Conservation (phyloP, 2,888 invertebrate genomes). For the Luperina nickerlii region DNA sequence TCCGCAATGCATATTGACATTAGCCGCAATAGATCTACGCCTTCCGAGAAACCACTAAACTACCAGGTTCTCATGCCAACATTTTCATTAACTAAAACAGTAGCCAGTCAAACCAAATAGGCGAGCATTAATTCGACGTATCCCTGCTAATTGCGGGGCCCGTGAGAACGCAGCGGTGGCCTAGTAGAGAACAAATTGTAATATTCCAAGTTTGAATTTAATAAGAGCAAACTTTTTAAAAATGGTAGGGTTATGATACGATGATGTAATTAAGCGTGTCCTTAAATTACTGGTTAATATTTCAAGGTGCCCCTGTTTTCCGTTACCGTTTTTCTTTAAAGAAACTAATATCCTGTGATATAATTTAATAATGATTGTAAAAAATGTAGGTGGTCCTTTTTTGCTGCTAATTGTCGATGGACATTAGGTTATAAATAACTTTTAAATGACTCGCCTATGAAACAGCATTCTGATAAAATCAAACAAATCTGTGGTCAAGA, state of each 20-base stretch:
- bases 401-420: conserved; percentile 19
- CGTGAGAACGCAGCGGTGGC: conserved; percentile 73
- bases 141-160: conserved; percentile 68
- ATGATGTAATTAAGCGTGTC: conserved; percentile 13
- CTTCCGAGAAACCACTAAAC: conserved; percentile 52
- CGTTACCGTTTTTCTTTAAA: conserved; percentile 20
- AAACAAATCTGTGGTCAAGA: conserved; percentile 24
- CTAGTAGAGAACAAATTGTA: conserved; percentile 72
- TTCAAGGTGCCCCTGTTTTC: conserved; percentile 30
- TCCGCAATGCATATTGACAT: conserved; percentile 44
- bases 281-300: conserved; percentile 5
- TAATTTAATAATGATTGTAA: conserved; percentile 20
- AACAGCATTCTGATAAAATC: conserved; percentile 27
- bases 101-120: conserved; percentile 58
- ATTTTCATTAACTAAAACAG: conserved; percentile 63
- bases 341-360: conserved; percentile 18
- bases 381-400: conserved; percentile 27
- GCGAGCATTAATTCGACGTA: conserved; percentile 63
- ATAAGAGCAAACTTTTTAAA: conserved; percentile 41
- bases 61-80: conserved; percentile 58
- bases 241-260: conserved; percentile 19
- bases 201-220: conserved; percentile 65
- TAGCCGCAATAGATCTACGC: conserved; percentile 37
- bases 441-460: conserved; percentile 11
- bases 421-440: conserved; percentile 22